Conservation (phyloP, 35 echinoderm and acorn worm species). For the Strongylocentrotus purpuratus region DNA sequence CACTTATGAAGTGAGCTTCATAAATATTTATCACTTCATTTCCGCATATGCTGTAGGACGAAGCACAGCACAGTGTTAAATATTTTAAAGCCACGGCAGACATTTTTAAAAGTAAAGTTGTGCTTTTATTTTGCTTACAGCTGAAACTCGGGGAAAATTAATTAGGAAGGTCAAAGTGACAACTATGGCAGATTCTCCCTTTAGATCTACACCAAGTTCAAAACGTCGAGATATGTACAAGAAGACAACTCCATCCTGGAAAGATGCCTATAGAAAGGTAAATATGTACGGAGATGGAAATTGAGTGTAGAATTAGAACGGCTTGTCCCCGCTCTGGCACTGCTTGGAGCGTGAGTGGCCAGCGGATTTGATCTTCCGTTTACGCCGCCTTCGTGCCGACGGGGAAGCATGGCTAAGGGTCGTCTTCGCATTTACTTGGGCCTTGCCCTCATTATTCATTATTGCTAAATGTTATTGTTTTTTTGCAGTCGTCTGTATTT, state of each 20-base stretch:
- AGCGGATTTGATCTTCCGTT: too few relatives aligned
- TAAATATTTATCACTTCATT: neutral
- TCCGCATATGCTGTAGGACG: neutral
- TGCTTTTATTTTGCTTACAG: neutral
- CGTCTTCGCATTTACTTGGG: too few relatives aligned
- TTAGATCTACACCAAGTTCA: neutral
- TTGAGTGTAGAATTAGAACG: too few relatives aligned
- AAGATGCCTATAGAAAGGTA: slow-evolving; percentile 6
- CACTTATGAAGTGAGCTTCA: neutral
- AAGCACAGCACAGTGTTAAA: neutral
- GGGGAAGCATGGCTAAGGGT: too few relatives aligned
- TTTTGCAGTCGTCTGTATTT: too few relatives aligned
- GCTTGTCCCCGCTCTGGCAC: too few relatives aligned
- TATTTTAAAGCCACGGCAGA: too few relatives aligned
- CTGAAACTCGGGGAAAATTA: neutral
- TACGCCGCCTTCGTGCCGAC: too few relatives aligned
- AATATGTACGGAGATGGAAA: neutral
- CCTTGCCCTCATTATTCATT: too few relatives aligned
- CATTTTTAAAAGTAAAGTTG: neutral
- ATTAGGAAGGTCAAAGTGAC: neutral
- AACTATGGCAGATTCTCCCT: neutral
- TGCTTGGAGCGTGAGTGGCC: too few relatives aligned
- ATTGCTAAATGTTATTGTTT: too few relatives aligned
- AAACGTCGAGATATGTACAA: slow-evolving; percentile 1
- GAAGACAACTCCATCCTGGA: slow-evolving; percentile 8